Evolutionary conservation across 2,888 invertebrate species (phyloP), one percentile per base, ranked within the genome.

Genomic region (Globia sparganii): DNA sequence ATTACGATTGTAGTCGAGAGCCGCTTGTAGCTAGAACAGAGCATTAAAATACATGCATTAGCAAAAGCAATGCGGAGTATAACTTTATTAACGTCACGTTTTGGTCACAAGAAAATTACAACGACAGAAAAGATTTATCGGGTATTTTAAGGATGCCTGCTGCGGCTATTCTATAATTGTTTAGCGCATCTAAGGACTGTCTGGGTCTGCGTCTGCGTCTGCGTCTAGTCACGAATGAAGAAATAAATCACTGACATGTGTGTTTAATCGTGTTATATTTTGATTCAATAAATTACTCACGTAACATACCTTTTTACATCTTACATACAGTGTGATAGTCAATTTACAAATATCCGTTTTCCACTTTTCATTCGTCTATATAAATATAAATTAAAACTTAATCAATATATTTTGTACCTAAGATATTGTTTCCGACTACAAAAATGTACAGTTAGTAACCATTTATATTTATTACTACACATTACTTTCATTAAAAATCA

Each of bases 281-380:
- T 94, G 96, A 96, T 96, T 96, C 94, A 96, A 96, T 96, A 96
- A 96, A 94, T 96, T 96, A 96, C 94, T 95, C 93, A 92, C 94
- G 93, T 95, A 96, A 95, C 94, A 93, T 96, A 95, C 92, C 93
- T 95, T 94, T 96, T 94, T 96, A 96, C 96, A 96, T 82, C 93
- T 95, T 95, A 94, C 88, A 92, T 87, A 88, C 89, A 92, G 89
- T 89, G 92, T 94, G 94, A 95, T 94, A 93, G 91, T 92, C 90
- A 94, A 95, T 96, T 93, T 95, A 96, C 95, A 96, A 94, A 94
- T 94, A 93, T 93, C 91, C 89, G 86, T 90, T 90, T 92, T 93
- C 93, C 92, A 91, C 91, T 88, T 91, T 89, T 89, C 91, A 86
- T 90, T 91, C 91, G 77, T 93, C 90, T 91, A 90, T 92, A 90